Percentiles rank a stretch among this genome's conserved stretches.
These are phyloP conservation scores for Drosophila infuscata DNA, from an alignment of 2,888 invertebrate genomes.

Conservation along the genomic window DNA sequence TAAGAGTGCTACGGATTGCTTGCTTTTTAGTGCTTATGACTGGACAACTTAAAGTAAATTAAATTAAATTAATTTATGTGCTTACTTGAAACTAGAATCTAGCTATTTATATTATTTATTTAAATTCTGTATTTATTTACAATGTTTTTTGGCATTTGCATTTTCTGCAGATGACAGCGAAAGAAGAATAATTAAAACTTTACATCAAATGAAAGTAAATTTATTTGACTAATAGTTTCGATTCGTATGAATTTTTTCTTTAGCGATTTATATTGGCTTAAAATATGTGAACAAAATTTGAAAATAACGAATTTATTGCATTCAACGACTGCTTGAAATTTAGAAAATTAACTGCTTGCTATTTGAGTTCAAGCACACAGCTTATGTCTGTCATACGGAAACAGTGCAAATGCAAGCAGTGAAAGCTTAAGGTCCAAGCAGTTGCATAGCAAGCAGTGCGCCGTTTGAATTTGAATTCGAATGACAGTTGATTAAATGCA, in stretches of 20 bases:
- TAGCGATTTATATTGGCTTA: background rate
- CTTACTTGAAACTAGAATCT: slow-evolving; percentile 64
- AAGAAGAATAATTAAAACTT: slow-evolving; percentile 21
- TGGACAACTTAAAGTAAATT: slow-evolving; percentile 72
- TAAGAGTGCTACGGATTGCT: slow-evolving; percentile 11
- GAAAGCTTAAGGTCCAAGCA: rapidly evolving
- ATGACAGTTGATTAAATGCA: background rate
- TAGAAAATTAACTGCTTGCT: background rate
- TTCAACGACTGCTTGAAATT: background rate
- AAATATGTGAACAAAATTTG: background rate
- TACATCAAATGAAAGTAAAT: slow-evolving; percentile 19
- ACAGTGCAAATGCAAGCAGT: slow-evolving; percentile 22
- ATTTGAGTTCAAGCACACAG: background rate
- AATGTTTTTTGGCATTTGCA: slow-evolving; percentile 40
- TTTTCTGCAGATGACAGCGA: slow-evolving; percentile 40
- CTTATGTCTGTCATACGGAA: background rate
- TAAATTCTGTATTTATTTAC: slow-evolving; percentile 72
- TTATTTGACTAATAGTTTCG: background rate
- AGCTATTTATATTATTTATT: slow-evolving; percentile 80
- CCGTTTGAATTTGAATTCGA: background rate
- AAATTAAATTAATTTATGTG: slow-evolving; percentile 80
- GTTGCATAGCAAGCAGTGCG: background rate
- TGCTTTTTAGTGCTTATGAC: slow-evolving; percentile 50
- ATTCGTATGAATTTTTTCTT: background rate
- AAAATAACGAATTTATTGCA: background rate